Evolutionary conservation across 2,113 vertebrate species (phyloP).

Genomic region (Neogobius melanostomus): DNA sequence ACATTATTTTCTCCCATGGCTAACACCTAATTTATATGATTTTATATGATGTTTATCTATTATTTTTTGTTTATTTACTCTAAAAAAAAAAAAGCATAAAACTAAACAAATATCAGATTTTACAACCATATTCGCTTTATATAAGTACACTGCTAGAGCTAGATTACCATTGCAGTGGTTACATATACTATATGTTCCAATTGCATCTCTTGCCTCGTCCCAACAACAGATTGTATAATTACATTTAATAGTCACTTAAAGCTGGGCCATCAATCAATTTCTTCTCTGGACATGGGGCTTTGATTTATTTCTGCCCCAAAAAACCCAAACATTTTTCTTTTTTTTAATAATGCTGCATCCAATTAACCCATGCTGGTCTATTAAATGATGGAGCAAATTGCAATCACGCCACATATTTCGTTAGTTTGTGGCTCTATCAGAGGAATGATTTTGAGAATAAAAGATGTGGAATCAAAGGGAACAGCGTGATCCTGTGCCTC

Average conservation of each 20-base stretch:
- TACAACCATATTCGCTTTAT: too few relatives aligned
- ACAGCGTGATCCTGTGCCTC: constrained; percentile 30
- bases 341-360: constrained; percentile 63
- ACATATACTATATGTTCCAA: too few relatives aligned
- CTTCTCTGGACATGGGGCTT: constrained; percentile 64
- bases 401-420: neutral
- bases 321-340: constrained; percentile 61
- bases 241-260: constrained; percentile 83
- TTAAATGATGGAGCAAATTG: constrained; percentile 31
- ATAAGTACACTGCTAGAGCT: too few relatives aligned
- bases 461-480: constrained; percentile 35
- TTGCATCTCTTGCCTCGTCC: constrained; percentile 44
- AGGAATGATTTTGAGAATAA: constrained; percentile 31
- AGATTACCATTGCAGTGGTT: too few relatives aligned
- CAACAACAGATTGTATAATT: constrained; percentile 78
- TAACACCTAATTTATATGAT: too few relatives aligned
- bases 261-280: constrained; percentile 77
- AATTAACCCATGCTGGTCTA: constrained; percentile 70
- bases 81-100: too few relatives aligned
- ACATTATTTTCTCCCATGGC: too few relatives aligned
- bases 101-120: too few relatives aligned
- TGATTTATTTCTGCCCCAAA: constrained; percentile 65
- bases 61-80: too few relatives aligned
- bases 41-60: too few relatives aligned
- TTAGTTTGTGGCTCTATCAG: constrained; percentile 16